Percentiles rank a stretch among this genome's conserved stretches.
These are phyloP conservation scores for Sebastes matsubarae DNA, from an alignment of 2,797 vertebrate species.

Conservation along the genomic window DNA sequence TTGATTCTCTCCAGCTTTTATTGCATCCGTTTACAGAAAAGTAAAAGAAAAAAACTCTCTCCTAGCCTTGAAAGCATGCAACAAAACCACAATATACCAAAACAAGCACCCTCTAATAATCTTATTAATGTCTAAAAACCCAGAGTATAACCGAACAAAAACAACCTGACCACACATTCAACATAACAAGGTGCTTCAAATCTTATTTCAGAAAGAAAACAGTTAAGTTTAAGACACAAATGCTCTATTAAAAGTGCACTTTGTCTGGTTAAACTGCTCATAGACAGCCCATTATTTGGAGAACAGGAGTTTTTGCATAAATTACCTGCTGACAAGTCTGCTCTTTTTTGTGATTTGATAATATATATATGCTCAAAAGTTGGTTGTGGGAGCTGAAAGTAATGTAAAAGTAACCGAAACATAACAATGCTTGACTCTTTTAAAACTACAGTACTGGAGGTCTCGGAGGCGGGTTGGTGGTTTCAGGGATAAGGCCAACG, in stretches of 20 bases:
- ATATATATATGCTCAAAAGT: neutral
- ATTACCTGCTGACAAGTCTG: neutral
- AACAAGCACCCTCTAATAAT: constrained; percentile 36
- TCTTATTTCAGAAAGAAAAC: constrained; percentile 26
- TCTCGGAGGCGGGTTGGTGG: constrained; percentile 48
- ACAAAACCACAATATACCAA: constrained; percentile 41
- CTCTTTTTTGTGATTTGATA: constrained; percentile 11
- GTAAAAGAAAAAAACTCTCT: constrained; percentile 25
- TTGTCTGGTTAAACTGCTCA: constrained; percentile 17
- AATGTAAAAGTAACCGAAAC: constrained; percentile 21
- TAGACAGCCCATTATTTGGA: constrained; percentile 15
- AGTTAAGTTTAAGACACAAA: constrained; percentile 27
- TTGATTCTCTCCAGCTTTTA: constrained; percentile 25
- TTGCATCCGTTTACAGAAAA: constrained; percentile 48
- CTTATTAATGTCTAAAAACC: constrained; percentile 29
- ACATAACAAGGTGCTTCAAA: constrained; percentile 35
- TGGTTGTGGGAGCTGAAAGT: constrained; percentile 24
- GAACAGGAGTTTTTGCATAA: neutral
- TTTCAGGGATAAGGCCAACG: constrained; percentile 76
- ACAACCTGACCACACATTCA: constrained; percentile 30
- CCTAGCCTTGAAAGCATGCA: constrained; percentile 50
- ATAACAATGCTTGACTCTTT: constrained; percentile 26
- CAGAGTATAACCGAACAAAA: constrained; percentile 17
- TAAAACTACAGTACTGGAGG: constrained; percentile 59
- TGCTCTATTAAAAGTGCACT: constrained; percentile 47